Percentiles rank a stretch among this genome's conserved stretches.
phyloP scores from a whole-genome alignment of 2,888 invertebrate species.

The Oscheius sp. region DNA sequence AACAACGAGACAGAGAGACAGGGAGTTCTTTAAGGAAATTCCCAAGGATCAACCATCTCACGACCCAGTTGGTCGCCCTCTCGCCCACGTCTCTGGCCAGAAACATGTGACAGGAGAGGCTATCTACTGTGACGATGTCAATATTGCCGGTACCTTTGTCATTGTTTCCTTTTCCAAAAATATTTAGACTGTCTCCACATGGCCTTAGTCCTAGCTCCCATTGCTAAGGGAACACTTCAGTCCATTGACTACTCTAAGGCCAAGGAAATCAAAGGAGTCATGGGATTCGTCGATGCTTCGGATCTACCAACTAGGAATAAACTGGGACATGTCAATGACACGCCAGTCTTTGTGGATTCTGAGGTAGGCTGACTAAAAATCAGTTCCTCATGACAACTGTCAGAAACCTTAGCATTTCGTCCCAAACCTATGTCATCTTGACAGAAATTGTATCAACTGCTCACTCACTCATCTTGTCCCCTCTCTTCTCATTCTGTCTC shows the following conservation, averaged over 20 bases:
- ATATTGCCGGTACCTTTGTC: slow-evolving; percentile 52
- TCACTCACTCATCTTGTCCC: no score
- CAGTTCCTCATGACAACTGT: no score
- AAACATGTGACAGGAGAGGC: slow-evolving; percentile 93
- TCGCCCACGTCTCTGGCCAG: slow-evolving; percentile 84
- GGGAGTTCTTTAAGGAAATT: slow-evolving; percentile 65
- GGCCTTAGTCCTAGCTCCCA: slow-evolving; percentile 82
- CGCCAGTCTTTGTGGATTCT: slow-evolving; percentile 85
- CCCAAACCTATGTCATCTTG: no score
- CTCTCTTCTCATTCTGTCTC: no score
- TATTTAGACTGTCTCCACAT: slow-evolving; percentile 82
- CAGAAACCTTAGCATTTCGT: not conserved
- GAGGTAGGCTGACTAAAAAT: slow-evolving; percentile 77
- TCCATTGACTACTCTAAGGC: slow-evolving; percentile 82
- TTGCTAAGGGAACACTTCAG: slow-evolving; percentile 61
- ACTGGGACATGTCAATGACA: slow-evolving; percentile 82
- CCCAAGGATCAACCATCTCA: slow-evolving; percentile 72
- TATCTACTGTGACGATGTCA: slow-evolving; percentile 88
- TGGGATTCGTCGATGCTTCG: slow-evolving; percentile 84
- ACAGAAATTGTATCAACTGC: no score
- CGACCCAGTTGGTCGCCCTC: slow-evolving; percentile 85
- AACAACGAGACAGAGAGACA: not conserved
- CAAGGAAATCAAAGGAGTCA: slow-evolving; percentile 83
- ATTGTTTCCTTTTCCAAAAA: not conserved
- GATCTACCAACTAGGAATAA: slow-evolving; percentile 83